A percentile compares a stretch with the other conserved stretches of the same genome.
These are phyloP conservation scores for Idaea dimidiata DNA, from an alignment of 2,888 invertebrate species.

Conservation along the genomic window DNA sequence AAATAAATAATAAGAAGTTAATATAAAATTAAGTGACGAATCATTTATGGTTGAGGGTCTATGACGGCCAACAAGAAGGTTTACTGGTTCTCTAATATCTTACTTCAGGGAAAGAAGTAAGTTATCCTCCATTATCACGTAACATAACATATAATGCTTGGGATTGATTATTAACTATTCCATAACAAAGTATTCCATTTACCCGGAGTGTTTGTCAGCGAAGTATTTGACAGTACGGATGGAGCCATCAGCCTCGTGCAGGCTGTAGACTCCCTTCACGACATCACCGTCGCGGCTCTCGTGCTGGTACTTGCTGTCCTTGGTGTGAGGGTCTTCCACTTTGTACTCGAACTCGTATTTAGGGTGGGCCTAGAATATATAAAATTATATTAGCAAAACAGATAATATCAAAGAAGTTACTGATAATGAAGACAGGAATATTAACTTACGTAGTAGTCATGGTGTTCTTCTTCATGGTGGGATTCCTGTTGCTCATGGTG, in stretches of 20 bases:
- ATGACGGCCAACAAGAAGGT: no score
- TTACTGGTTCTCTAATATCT: background rate
- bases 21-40: background rate
- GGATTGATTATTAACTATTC: background rate
- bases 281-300: constrained; percentile 76
- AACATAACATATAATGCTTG: no score
- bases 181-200: no score
- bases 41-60: background rate
- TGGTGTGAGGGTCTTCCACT: constrained; percentile 72
- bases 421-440: no score
- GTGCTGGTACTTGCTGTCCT: constrained; percentile 72
- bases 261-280: constrained; percentile 64
- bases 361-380: constrained; percentile 16
- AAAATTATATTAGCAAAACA: background rate
- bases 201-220: constrained; percentile 30
- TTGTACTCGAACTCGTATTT: constrained; percentile 72
- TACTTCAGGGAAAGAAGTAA: no score
- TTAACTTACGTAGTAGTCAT: constrained; percentile 35
- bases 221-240: constrained; percentile 41
- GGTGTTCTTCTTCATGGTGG: constrained; percentile 28
- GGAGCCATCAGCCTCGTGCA: constrained; percentile 53
- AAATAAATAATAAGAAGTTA: background rate
- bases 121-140: no score
- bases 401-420: background rate
- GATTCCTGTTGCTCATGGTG: constrained; percentile 28